Conservation (phyloP, 2,888 invertebrate genomes). For the Apamea anceps region DNA sequence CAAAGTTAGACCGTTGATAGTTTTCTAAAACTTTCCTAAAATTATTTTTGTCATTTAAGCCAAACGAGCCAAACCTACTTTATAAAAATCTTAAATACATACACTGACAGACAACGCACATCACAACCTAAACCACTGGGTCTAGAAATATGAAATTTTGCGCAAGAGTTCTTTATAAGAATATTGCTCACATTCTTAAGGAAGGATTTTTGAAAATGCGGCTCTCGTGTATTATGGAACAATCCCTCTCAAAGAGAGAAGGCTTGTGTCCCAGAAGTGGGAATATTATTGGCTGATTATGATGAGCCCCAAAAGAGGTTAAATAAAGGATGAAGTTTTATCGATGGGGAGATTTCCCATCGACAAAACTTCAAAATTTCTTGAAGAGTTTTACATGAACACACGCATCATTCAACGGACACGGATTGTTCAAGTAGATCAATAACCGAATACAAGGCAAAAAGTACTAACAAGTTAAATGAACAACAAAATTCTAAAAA, state of each 20-base stretch:
- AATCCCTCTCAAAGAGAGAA: too few relatives aligned
- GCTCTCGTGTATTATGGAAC: too few relatives aligned
- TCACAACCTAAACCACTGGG: too few relatives aligned
- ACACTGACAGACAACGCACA: not conserved
- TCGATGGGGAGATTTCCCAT: not conserved
- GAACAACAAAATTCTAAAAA: slow-evolving; percentile 17
- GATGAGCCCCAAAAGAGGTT: not conserved
- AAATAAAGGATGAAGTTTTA: not conserved
- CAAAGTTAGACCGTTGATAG: not conserved
- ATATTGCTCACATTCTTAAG: too few relatives aligned
- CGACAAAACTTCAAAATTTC: not conserved
- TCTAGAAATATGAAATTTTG: not conserved
- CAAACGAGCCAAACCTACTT: too few relatives aligned
- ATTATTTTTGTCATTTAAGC: not conserved
- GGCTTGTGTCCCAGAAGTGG: too few relatives aligned
- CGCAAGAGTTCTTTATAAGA: not conserved
- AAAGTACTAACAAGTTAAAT: slow-evolving; percentile 18
- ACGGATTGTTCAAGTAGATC: not conserved
- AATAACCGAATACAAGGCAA: not conserved
- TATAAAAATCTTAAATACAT: not conserved
- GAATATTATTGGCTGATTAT: too few relatives aligned
- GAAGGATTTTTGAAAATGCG: too few relatives aligned
- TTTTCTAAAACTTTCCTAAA: slow-evolving; percentile 13
- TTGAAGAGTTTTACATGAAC: not conserved
- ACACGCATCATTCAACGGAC: too few relatives aligned